Base-by-base conservation (phyloP, 2,797 vertebrate species). In the Podargus strigoides region DNA sequence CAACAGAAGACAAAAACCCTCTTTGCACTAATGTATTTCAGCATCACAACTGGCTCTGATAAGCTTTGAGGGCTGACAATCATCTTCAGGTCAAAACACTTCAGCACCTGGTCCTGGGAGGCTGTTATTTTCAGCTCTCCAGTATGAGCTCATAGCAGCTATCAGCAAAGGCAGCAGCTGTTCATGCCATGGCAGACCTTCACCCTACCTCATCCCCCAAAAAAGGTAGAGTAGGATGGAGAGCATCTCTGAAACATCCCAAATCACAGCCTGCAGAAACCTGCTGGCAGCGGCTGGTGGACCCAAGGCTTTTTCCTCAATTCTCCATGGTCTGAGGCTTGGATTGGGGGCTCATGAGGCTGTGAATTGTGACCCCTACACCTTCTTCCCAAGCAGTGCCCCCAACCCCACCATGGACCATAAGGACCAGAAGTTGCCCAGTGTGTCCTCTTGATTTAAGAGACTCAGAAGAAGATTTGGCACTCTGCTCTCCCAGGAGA, bases 311-410 rank as follows among this genome's bases (percentile, higher is more conserved):
- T 77, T 37, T 56, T 32, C 42, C 9, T 68, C 39, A 2, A 0
- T 5, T 69, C 16, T 34, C 19, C 34, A 10, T 0, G 1, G 28
- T 24, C 8, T 52, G 56, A 18, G 34, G 39, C 36, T 37, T 55
- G 49, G 21, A 8, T 34, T 10, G 58, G 24, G 4, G 7, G 21
- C 23, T 58, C 8, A 3, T 10, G 28, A 41, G 5, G 15, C 0
- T 9, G 14, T 39, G 34, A 58, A 52, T 6, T 2, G 10, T 18
- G 24, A 7, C 5, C 42, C 34, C 72, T 50, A 41, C 23, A 7
- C 59, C 44, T 46, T 32, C 47, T 34, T 63, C 37, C 47, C 46
- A 27, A 14, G n/a, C 21, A 62, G n/a, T 24, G 30, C 3, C 32
- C 19, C 52, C 24, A 17, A 9, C 14, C 20, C 17, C 24, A 3